Conservation (phyloP, 2,113 vertebrate genomes). For the Gymnobelideus leadbeateri region DNA sequence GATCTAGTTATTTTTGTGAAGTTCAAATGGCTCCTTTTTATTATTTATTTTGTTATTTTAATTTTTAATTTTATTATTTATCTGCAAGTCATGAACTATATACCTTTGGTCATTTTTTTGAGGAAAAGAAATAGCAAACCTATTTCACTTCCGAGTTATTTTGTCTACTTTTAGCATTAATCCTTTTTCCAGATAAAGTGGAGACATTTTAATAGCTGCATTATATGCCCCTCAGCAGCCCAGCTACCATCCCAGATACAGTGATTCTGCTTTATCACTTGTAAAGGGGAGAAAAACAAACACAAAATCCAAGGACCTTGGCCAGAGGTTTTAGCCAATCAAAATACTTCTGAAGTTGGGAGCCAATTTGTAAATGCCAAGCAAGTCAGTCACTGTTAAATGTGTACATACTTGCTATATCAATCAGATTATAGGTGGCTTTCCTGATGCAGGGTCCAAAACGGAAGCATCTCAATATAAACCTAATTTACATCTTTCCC, state of each 20-base stretch:
- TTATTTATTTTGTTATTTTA: background rate
- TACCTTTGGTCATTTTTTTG: background rate
- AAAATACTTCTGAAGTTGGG: background rate
- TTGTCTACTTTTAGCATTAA: slow-evolving; percentile 30
- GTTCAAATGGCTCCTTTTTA: slow-evolving; percentile 1
- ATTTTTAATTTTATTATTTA: slow-evolving; percentile 11
- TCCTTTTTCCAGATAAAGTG: slow-evolving; percentile 12
- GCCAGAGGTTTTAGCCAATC: slow-evolving; percentile 28
- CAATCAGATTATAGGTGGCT: slow-evolving; percentile 12
- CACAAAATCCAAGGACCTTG: slow-evolving; percentile 42
- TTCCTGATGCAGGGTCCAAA: slow-evolving; percentile 33
- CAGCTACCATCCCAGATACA: background rate
- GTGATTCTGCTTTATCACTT: background rate
- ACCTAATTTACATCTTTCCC: slow-evolving; percentile 23
- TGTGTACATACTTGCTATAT: background rate
- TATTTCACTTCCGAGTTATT: slow-evolving; percentile 19
- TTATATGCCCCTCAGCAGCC: background rate
- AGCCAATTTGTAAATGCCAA: slow-evolving; percentile 42
- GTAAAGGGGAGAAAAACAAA: background rate
- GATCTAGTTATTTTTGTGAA: slow-evolving; percentile 8
- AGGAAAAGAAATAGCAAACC: slow-evolving; percentile 12
- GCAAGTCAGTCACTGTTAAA: slow-evolving; percentile 11
- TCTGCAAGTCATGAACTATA: background rate
- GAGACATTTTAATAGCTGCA: slow-evolving; percentile 5
- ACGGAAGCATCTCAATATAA: slow-evolving; percentile 23